Conservation (phyloP, 2,888 invertebrate genomes). For the Zhuqinia jingwanae region DNA sequence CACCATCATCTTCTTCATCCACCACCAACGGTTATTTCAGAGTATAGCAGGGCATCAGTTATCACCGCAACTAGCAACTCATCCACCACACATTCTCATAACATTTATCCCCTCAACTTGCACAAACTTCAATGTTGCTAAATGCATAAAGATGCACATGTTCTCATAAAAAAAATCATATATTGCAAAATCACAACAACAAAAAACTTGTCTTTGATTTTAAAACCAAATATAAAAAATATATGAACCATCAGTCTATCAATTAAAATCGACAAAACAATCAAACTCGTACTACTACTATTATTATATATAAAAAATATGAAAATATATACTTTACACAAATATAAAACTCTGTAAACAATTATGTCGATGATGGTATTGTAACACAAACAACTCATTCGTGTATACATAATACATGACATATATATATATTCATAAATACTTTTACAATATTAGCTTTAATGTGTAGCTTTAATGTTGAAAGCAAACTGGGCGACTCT, state of each 20-base stretch:
- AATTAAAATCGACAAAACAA: constrained; percentile 16
- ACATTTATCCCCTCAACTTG: constrained; percentile 52
- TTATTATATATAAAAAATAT: neutral
- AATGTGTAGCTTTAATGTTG: constrained; percentile 29
- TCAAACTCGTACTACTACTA: neutral
- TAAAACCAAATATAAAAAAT: neutral
- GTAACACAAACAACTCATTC: constrained; percentile 24
- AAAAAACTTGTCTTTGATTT: neutral
- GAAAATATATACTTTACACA: no score
- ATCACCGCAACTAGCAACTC: constrained; percentile 24
- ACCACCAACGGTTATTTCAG: constrained; percentile 3
- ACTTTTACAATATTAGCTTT: neutral
- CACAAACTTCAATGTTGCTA: constrained; percentile 61
- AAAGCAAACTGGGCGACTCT: neutral
- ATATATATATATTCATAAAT: neutral
- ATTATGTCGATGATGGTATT: constrained; percentile 4
- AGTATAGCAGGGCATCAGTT: constrained; percentile 59
- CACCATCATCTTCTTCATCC: constrained; percentile 5
- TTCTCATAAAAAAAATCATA: neutral
- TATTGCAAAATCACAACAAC: neutral
- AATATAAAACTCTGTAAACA: constrained; percentile 2
- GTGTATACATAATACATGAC: neutral
- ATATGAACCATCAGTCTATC: neutral
- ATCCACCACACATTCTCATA: constrained; percentile 24
- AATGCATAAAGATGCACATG: neutral